phyloP scores from a whole-genome alignment of 2,888 invertebrate species.

The Coenonympha arcania region DNA sequence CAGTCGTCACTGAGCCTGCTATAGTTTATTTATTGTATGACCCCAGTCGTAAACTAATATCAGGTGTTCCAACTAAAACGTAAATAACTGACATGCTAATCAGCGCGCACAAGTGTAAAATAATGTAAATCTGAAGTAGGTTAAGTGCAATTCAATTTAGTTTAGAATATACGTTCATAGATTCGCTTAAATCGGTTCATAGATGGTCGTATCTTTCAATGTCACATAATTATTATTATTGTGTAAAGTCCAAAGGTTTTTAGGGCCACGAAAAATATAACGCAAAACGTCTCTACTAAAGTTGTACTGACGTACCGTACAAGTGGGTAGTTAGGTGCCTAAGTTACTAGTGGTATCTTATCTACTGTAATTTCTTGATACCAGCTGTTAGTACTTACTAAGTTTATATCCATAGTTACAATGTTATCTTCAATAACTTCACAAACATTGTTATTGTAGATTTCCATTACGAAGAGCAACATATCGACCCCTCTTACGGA shows the following conservation, averaged over 20 bases:
- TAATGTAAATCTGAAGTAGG: background rate
- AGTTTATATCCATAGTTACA: background rate
- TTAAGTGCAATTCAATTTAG: background rate
- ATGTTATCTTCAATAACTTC: constrained; percentile 4
- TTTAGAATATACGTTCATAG: background rate
- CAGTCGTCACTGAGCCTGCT: background rate
- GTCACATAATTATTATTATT: too few species aligned
- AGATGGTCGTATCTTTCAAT: too few species aligned
- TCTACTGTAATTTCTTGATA: background rate
- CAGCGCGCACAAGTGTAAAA: background rate
- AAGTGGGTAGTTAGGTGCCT: too few species aligned
- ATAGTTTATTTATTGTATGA: background rate
- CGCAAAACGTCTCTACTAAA: too few species aligned
- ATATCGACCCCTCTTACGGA: constrained; percentile 5
- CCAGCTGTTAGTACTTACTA: background rate
- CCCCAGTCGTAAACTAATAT: background rate
- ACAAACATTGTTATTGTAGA: background rate
- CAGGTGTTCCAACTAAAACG: background rate
- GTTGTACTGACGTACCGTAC: too few species aligned
- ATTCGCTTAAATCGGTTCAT: too few species aligned
- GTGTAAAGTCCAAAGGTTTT: too few species aligned
- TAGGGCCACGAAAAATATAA: too few species aligned
- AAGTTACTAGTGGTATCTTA: too few species aligned
- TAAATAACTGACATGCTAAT: background rate
- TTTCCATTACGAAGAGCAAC: constrained; percentile 2